A percentile compares a stretch with the other conserved stretches of the same genome.
Evolutionary conservation across 2,797 vertebrate genomes (phyloP).

Genomic region (Percopsis omiscomaycus): DNA sequence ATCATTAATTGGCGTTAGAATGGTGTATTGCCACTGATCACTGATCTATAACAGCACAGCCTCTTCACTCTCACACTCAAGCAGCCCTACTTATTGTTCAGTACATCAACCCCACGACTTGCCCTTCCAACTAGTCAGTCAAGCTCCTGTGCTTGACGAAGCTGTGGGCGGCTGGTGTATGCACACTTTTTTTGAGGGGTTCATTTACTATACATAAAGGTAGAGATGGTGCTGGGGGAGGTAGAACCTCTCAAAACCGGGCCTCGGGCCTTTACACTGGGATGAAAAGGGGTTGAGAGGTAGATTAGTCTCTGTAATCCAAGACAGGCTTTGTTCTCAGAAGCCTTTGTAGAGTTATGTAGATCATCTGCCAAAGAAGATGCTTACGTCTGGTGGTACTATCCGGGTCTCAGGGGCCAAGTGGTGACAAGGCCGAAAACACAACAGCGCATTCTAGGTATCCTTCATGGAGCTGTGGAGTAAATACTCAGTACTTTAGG

Average conservation of each 20-base stretch:
- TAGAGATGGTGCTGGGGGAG: not conserved
- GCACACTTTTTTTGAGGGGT: not conserved
- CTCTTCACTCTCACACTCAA: conserved; percentile 4
- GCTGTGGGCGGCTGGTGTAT: not conserved
- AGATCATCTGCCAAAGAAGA: conserved; percentile 34
- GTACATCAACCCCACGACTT: conserved; percentile 8
- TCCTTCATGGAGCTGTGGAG: too few relatives aligned
- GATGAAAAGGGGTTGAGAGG: conserved; percentile 1
- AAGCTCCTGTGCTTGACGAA: too few relatives aligned
- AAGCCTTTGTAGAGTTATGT: conserved; percentile 15
- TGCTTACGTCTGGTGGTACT: conserved; percentile 15
- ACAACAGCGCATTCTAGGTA: too few relatives aligned
- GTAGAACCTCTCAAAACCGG: too few relatives aligned
- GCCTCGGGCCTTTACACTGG: not conserved
- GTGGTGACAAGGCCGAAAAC: not conserved
- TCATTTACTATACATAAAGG: not conserved
- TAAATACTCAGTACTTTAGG: too few relatives aligned
- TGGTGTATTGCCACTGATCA: not conserved
- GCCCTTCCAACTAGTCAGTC: conserved; percentile 22
- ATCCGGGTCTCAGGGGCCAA: conserved; percentile 11
- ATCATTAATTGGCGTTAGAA: not conserved
- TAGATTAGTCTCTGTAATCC: conserved; percentile 36
- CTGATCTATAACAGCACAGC: not conserved
- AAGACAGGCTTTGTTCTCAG: conserved; percentile 15
- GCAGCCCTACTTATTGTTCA: conserved; percentile 14